Percentiles rank a stretch among this genome's conserved stretches.
These are phyloP conservation scores for Orthonyx spaldingii DNA, from an alignment of 2,113 vertebrate genomes.

Conservation along the genomic window DNA sequence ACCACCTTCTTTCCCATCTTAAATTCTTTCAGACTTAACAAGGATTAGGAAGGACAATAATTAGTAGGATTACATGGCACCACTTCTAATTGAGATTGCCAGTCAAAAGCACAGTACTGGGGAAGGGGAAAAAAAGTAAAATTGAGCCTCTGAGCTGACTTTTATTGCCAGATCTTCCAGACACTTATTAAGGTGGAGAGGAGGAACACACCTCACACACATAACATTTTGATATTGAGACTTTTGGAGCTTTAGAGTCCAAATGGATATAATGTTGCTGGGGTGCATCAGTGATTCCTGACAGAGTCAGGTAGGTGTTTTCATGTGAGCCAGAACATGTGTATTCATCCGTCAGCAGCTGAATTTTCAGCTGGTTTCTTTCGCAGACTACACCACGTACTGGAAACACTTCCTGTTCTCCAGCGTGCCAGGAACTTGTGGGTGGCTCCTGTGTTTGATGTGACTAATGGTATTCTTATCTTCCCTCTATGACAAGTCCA, in stretches of 20 bases:
- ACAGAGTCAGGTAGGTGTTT: not conserved
- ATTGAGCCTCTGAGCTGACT: not conserved
- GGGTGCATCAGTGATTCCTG: not conserved
- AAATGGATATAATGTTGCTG: not conserved
- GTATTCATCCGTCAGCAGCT: not conserved
- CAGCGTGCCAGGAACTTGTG: not conserved
- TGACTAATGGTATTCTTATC: not conserved
- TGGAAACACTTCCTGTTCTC: not conserved
- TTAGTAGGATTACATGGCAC: not conserved
- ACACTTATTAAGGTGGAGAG: rapidly evolving
- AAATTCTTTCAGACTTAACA: not conserved
- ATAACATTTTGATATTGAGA: not conserved
- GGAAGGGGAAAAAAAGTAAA: not conserved
- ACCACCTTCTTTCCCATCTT: not conserved
- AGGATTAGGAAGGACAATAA: not conserved
- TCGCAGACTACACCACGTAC: not conserved
- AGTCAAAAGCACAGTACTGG: not conserved
- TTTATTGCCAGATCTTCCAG: not conserved
- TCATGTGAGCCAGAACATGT: not conserved
- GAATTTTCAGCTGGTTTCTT: not conserved
- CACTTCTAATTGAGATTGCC: not conserved
- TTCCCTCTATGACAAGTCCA: not conserved
- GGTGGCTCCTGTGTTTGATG: not conserved
- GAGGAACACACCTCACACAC: not conserved
- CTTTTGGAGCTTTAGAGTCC: not conserved